phyloP scores from a whole-genome alignment of 1,140 invertebrate genomes.

The Coptotermes formosanus region DNA sequence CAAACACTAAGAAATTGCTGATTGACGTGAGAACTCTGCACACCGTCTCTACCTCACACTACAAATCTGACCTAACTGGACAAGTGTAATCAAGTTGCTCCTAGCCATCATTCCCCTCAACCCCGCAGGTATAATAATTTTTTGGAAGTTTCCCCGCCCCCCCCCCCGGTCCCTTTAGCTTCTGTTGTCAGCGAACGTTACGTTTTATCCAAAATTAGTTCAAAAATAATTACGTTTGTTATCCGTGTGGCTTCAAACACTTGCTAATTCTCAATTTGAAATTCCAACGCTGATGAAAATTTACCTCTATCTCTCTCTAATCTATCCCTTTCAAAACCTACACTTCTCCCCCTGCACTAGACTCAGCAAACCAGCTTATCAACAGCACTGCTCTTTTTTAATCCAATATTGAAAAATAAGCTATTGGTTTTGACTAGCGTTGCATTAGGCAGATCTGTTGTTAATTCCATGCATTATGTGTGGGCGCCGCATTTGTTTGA shows the following conservation, averaged over 20 bases:
- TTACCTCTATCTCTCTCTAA: not conserved
- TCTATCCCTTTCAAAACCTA: not conserved
- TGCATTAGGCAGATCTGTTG: not conserved
- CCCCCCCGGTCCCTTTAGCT: not conserved
- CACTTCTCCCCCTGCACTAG: not conserved
- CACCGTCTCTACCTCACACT: not conserved
- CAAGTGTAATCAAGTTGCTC: not conserved
- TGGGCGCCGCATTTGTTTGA: constrained; percentile 24
- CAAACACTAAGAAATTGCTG: too few species aligned
- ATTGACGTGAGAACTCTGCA: too few species aligned
- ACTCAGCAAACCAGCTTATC: constrained; percentile 16
- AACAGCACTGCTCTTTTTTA: constrained; percentile 2
- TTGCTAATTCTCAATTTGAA: constrained; percentile 27
- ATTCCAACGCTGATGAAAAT: constrained; percentile 26
- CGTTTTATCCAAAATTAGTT: constrained; percentile 27
- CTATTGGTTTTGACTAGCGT: constrained; percentile 17
- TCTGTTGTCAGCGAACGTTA: constrained; percentile 4
- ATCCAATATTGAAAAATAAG: constrained; percentile 29
- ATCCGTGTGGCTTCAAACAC: constrained; percentile 23
- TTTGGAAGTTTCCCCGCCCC: not conserved
- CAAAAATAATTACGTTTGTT: constrained; percentile 28
- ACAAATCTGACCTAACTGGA: constrained; percentile 9
- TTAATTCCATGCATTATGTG: constrained; percentile 28
- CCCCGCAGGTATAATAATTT: not conserved
- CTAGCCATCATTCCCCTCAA: not conserved